A percentile compares a stretch with the other conserved stretches of the same genome.
Evolutionary conservation across 2,797 vertebrate genomes (phyloP).

Genomic region (Hemitrygon akajei): DNA sequence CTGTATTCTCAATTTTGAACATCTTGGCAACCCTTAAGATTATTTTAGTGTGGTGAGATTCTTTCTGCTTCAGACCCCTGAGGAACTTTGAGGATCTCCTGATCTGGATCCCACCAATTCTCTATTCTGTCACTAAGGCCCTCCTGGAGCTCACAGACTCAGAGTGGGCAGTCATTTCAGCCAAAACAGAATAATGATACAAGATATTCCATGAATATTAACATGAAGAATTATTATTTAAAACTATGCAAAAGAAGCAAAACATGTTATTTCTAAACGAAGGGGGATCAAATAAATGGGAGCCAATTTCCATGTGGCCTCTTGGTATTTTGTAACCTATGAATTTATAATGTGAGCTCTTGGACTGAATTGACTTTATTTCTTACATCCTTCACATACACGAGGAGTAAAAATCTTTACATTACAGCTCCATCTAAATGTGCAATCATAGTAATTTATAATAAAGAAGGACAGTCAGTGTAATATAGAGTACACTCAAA

Average conservation of each 20-base stretch:
- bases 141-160: neutral
- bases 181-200: too few relatives aligned
- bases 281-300: neutral
- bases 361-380: slow-evolving; percentile 37
- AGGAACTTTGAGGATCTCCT: neutral
- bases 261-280: slow-evolving; percentile 13
- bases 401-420: too few relatives aligned
- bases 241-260: neutral
- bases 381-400: too few relatives aligned
- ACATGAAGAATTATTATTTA: neutral
- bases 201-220: too few relatives aligned
- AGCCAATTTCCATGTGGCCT: slow-evolving; percentile 32
- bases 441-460: too few relatives aligned
- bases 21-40: neutral
- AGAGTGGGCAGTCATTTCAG: too few relatives aligned
- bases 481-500: too few relatives aligned
- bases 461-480: too few relatives aligned
- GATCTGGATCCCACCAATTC: neutral
- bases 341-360: slow-evolving; percentile 44
- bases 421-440: too few relatives aligned
- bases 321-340: slow-evolving; percentile 41
- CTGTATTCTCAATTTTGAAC: neutral
- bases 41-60: neutral
- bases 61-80: neutral
- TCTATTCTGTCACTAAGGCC: neutral